Evolutionary conservation across 2,797 vertebrate genomes (phyloP), one percentile per base, ranked within the genome.

Genomic region (Myotis planiceps): DNA sequence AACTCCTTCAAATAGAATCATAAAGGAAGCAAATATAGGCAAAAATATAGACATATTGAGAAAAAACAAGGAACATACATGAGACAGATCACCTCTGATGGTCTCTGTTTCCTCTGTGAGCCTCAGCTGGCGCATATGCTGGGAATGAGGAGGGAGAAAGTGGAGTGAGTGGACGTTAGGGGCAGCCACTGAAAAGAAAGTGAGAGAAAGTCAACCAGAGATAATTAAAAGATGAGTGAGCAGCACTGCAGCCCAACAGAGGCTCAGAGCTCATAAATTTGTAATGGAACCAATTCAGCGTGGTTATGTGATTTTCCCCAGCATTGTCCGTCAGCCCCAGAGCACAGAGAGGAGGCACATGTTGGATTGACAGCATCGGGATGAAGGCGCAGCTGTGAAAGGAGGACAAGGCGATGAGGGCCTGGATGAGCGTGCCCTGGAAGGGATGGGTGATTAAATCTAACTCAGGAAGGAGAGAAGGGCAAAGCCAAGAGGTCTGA

Each of bases 201-300:
- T 13, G 16, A 49, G 15, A 47, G 25, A 71, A 92, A 32, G 58
- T 47, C 53, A 65, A 75, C 10, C 15, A 42, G 63, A 92, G 47
- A 51, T 65, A 12, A 82, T 88, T 74, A 58, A 71, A 93, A 94
- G 39, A 32, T 39, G 74, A 25, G 58, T 15, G 27, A 94, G 75
- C 7, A n/a, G 39, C 10, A 3, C 65, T 23, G 49, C 58, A 32
- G 58, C 27, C 75, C 55, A 32, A 51, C 78, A 79, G 92, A 95
- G 81, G 32, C 88, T 29, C 21, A 42, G 34, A n/a, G 45, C 78
- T 94, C 82, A 90, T 90, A 86, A 90, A 94, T 82, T 47, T 83
- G 60, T 90, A 75, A 94, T 76, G 71, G 92, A 92, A 94, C 58
- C 72, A 49, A 32, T 94, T 80, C 55, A 5, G 34, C 19, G 1